Evolutionary conservation across 2,113 vertebrate genomes (phyloP).

Genomic region (Sapajus apella): DNA sequence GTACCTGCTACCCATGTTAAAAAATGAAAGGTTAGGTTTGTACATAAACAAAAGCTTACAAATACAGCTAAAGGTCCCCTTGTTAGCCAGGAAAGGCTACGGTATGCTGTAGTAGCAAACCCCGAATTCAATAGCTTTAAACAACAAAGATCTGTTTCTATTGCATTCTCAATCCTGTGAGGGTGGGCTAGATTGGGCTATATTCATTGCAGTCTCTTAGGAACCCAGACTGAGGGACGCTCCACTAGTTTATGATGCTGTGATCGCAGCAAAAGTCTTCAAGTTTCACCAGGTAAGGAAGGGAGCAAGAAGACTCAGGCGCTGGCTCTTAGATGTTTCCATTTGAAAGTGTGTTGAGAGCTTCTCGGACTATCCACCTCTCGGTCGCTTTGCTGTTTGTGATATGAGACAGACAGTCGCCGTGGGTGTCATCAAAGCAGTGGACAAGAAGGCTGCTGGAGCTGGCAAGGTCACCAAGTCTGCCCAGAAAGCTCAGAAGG

Average conservation of each 20-base stretch:
- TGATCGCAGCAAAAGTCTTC: neutral
- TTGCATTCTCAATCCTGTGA: neutral
- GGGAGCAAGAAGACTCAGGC: neutral
- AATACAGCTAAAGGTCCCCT: neutral
- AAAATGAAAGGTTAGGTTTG: neutral
- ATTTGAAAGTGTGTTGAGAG: neutral
- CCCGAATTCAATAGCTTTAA: neutral
- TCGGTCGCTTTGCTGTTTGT: too few species aligned
- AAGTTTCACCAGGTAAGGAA: neutral
- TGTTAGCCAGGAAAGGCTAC: neutral
- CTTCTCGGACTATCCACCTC: too few species aligned
- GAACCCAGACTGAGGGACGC: neutral
- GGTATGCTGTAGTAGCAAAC: neutral
- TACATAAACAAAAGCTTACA: neutral
- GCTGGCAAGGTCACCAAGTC: too few species aligned
- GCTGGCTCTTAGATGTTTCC: neutral
- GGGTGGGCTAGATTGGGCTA: neutral
- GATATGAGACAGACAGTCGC: too few species aligned
- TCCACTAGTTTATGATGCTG: neutral
- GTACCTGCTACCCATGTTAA: neutral
- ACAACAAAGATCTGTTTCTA: neutral
- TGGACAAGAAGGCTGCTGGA: too few species aligned
- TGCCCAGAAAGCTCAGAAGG: too few species aligned
- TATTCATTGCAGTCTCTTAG: neutral
- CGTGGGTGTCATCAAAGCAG: too few species aligned